Base-by-base conservation (phyloP, 2,888 invertebrate species). In the Ceriagrion tenellum region DNA sequence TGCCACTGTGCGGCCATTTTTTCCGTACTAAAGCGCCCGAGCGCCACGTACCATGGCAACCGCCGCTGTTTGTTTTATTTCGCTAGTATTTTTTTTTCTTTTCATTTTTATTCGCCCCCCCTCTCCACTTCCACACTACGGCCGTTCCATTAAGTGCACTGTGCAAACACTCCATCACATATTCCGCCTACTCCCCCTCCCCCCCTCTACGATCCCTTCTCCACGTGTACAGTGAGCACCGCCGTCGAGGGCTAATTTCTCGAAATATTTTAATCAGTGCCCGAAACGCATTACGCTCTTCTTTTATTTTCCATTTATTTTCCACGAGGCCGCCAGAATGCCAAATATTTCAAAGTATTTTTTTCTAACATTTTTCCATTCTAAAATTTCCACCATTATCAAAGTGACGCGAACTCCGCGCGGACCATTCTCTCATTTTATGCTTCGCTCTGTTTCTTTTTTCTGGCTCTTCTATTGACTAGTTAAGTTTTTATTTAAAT, bases 81-180 rank as follows among this genome's bases (percentile, higher is more conserved):
- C 74, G 10, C 26, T 13, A 10, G 30, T 18, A 35, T 10, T 30
- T 4, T 30, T 74, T 74, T 74, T 74, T 30, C 13, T 30, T 16
- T 20, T 20, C 20, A 16, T 20, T 59, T 59, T 59, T 59, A 3
- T 20, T 16, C 59, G 3, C 20, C 59, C 59, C 59, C 20, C 59
- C 59, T 16, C 59, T 12, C 59, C 59, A 1, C 59, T 16, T 59
- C 59, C 59, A 2, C 69, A n/a, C 35, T 13, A 30, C 30, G 74
- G 74, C 12, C 74, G 10, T 81, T 81, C 74, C 74, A 81, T 81
- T 81, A 81, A 81, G 74, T 81, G 74, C 74, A 81, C 74, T 81
- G 74, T 81, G 30, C 74, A 81, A 81, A 81, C 35, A 81, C 74
- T 81, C 74, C 74, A 81, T 81, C 74, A 30, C 74, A 81, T 81